phyloP scores from a whole-genome alignment of 2,888 invertebrate species.

The Melikaiella ostensackeni region DNA sequence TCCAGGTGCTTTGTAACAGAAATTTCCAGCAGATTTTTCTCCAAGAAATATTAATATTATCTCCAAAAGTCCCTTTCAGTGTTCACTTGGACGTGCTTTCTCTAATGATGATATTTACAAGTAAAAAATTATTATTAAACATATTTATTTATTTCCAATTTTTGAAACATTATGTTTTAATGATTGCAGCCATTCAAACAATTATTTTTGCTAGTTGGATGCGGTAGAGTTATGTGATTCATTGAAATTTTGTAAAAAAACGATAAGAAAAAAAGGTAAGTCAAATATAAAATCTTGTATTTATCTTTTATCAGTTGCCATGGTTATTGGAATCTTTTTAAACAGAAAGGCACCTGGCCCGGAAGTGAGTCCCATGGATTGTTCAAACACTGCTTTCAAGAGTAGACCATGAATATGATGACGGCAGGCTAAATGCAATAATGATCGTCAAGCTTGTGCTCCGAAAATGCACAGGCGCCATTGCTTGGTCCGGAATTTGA shows the following conservation, averaged over 20 bases:
- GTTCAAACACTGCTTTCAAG: slow-evolving; percentile 42
- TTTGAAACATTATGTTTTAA: no score
- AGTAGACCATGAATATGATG: slow-evolving; percentile 61
- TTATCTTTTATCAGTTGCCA: no score
- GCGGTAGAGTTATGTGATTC: no score
- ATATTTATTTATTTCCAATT: no score
- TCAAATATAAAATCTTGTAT: no score
- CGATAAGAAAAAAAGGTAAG: no score
- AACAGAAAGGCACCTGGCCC: neutral
- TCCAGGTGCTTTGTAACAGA: slow-evolving; percentile 55
- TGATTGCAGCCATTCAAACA: no score
- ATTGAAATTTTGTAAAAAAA: no score
- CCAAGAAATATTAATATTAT: slow-evolving; percentile 36
- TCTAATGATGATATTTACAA: neutral
- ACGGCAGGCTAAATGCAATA: slow-evolving; percentile 60
- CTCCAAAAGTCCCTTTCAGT: slow-evolving; percentile 60
- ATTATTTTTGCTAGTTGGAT: no score
- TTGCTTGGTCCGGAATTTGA: neutral
- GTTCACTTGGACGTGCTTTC: slow-evolving; percentile 48
- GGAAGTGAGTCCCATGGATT: neutral
- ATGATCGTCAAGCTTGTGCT: slow-evolving; percentile 56
- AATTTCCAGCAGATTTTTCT: neutral
- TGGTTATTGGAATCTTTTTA: neutral
- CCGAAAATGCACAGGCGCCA: slow-evolving; percentile 57
- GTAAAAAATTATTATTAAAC: no score